Percentiles rank a stretch among this genome's conserved stretches.
Evolutionary conservation across 2,797 vertebrate species (phyloP).

Genomic region (Oreochromis grahami): DNA sequence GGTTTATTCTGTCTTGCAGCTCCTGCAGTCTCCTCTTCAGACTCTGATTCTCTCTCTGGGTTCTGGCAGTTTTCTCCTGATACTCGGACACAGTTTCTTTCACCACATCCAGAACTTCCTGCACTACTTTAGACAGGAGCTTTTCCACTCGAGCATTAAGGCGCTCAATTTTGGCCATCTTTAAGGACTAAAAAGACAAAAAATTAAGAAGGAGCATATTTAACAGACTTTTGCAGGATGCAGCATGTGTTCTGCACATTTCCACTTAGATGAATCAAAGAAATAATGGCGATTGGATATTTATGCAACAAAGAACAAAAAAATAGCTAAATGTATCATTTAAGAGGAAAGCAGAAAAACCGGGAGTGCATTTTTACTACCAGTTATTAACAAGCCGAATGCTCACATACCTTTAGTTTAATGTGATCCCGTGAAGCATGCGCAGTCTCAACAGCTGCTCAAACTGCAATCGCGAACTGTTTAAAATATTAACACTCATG

Average conservation of each 20-base stretch:
- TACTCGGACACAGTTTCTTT: slow-evolving; percentile 61
- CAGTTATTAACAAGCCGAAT: background rate
- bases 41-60: slow-evolving; percentile 63
- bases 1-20: slow-evolving; percentile 47
- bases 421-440: background rate
- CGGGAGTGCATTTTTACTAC: background rate
- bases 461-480: background rate
- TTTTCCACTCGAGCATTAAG: slow-evolving; percentile 56
- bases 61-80: slow-evolving; percentile 65
- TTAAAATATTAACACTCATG: background rate
- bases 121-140: slow-evolving; percentile 47
- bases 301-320: background rate
- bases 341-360: background rate
- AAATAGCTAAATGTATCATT: background rate
- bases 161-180: slow-evolving; percentile 65
- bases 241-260: background rate
- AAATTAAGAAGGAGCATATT: background rate
- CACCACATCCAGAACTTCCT: slow-evolving; percentile 61
- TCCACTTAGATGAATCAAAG: background rate
- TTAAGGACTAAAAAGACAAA: background rate
- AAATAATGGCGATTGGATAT: background rate
- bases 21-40: slow-evolving; percentile 61
- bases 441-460: background rate
- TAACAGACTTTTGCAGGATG: background rate
- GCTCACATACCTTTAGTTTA: background rate